Conservation (phyloP, 2,888 invertebrate genomes). For the Orthonevra nobilis region DNA sequence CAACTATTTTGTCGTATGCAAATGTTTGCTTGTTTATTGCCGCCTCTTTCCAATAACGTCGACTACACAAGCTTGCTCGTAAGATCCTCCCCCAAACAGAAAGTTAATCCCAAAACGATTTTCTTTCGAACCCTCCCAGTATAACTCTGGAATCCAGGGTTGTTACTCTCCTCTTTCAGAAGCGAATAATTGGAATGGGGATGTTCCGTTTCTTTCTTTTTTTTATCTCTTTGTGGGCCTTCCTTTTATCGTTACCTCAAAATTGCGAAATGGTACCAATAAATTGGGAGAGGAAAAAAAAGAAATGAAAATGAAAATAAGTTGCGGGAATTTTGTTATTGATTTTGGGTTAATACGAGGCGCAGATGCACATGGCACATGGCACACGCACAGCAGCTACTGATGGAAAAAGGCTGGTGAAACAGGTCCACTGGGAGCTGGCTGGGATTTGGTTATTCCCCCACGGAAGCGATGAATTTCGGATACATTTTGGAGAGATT, state of each 20-base stretch:
- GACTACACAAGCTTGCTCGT: slow-evolving; percentile 33
- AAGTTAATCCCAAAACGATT: slow-evolving; percentile 54
- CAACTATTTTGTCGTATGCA: slow-evolving; percentile 47
- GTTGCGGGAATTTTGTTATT: slow-evolving; percentile 24
- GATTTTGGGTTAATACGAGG: slow-evolving; percentile 25
- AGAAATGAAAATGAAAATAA: not conserved
- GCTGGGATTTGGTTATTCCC: too few relatives aligned
- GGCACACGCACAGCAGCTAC: not conserved
- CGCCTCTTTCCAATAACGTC: slow-evolving; percentile 51
- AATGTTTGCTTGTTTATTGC: slow-evolving; percentile 44
- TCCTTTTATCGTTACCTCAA: too few relatives aligned
- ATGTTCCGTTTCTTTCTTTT: slow-evolving; percentile 5
- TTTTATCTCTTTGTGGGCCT: slow-evolving; percentile 7
- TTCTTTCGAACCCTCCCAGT: not conserved
- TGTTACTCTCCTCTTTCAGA: too few relatives aligned
- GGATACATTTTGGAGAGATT: not conserved
- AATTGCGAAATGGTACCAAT: slow-evolving; percentile 3
- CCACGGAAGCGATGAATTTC: slow-evolving; percentile 6
- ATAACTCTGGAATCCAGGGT: too few relatives aligned
- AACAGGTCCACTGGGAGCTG: not conserved
- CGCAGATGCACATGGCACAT: slow-evolving; percentile 14
- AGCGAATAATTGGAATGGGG: slow-evolving; percentile 4
- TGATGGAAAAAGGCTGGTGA: slow-evolving; percentile 2
- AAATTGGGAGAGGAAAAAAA: not conserved
- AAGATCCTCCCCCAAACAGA: slow-evolving; percentile 46